A percentile compares a stretch with the other conserved stretches of the same genome.
These are phyloP conservation scores for Lasioglossum vierecki DNA, from an alignment of 2,888 invertebrate genomes.

Conservation along the genomic window DNA sequence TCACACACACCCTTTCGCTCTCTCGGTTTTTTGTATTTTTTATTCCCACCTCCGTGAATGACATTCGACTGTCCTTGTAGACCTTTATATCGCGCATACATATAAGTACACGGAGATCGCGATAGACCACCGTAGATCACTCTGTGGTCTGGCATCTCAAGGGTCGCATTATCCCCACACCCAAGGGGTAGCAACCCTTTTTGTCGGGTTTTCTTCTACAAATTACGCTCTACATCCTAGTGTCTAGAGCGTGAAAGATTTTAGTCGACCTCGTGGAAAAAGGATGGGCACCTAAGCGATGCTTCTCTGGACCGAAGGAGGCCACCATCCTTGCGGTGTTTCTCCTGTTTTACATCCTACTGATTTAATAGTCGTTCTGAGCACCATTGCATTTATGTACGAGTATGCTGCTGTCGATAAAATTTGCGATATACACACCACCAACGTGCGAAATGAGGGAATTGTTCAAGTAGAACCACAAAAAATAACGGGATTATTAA, in stretches of 20 bases:
- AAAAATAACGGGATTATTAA: too few species aligned
- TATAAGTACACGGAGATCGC: conserved; percentile 77
- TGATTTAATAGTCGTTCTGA: neutral
- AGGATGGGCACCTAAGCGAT: conserved; percentile 71
- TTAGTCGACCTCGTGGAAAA: conserved; percentile 72
- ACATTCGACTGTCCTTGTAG: conserved; percentile 38
- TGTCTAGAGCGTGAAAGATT: conserved; percentile 68
- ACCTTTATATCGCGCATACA: conserved; percentile 55
- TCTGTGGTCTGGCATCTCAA: conserved; percentile 81
- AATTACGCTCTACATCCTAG: conserved; percentile 76
- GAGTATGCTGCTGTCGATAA: neutral
- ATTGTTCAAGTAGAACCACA: too few species aligned
- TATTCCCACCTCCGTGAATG: conserved; percentile 24
- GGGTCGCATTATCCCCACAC: conserved; percentile 82
- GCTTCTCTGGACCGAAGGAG: conserved; percentile 44
- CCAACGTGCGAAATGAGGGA: neutral
- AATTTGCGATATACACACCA: neutral
- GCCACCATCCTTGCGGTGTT: neutral
- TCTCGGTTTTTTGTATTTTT: conserved; percentile 32
- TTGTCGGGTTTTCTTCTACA: conserved; percentile 82
- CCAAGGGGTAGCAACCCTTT: conserved; percentile 77
- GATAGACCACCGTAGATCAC: conserved; percentile 82
- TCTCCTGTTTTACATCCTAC: neutral
- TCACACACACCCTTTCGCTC: neutral
- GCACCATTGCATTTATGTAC: neutral